Base-by-base conservation (phyloP, 2,113 vertebrate species). In the Paedocypris sp. region DNA sequence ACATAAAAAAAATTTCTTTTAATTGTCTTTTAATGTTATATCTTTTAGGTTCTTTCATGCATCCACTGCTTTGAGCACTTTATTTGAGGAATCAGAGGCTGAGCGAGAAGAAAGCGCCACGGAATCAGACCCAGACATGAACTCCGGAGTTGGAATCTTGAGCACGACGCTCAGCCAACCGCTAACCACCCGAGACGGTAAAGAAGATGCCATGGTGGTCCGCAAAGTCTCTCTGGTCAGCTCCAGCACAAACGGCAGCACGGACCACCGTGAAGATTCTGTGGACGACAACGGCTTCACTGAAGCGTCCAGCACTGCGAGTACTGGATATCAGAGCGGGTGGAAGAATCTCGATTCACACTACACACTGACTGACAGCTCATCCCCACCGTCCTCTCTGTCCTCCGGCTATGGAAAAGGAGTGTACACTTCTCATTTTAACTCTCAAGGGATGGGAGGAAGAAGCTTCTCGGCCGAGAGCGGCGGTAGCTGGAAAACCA, bases 201-300 rank as follows among this genome's bases (percentile, higher is more conserved):
- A 31, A 3, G 61, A 86, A 0, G 79, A 89, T n/a, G 36, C 42
- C 50, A 78, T 70, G 18, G 62, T 70, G n/a, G 73, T 88, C 16
- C 80, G 61, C 49, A 90, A 92, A 69, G 70, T 88, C 16, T 90
- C 85, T 0, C 75, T 88, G 67, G 75, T 87, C 19, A 48, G 2
- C 1, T n/a, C 15, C 29, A 65, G 45, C 29, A 8, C 51, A 11
- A 4, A 4, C 1, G 46, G 38, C 8, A 11, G 15, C 22, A 23
- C 18, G 1, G 31, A 25, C 4, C 7, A 1, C 12, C 4, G 36
- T 3, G n/a, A 22, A 22, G 62, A 58, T 3, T 7, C n/a, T 3
- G 35, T 33, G 48, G 64, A 72, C 23, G 42, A 41, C 4, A 13
- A 12, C 6, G 26, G 22, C 23, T 29, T 29, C 1, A 56, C 39